phyloP scores from a whole-genome alignment of 2,797 vertebrate genomes.

The Antennarius maculatus region DNA sequence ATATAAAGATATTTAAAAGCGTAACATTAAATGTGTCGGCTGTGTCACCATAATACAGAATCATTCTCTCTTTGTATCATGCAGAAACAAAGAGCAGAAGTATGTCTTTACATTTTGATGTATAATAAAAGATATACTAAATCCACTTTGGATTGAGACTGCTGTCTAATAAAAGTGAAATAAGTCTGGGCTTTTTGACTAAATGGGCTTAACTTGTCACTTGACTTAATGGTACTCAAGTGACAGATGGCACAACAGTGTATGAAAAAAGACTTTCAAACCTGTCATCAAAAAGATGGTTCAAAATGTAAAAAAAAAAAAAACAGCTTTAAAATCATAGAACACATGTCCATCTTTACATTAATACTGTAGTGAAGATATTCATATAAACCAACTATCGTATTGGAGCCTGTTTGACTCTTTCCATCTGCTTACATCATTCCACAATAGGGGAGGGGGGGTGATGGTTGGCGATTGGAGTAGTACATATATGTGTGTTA shows the following conservation, averaged over 20 bases:
- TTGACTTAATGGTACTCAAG: no score
- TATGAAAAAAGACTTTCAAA: neutral
- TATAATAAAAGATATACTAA: neutral
- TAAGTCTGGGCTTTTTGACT: no score
- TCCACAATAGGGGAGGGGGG: constrained; percentile 20
- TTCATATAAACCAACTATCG: constrained; percentile 17
- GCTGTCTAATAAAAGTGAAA: no score
- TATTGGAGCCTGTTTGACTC: constrained; percentile 36
- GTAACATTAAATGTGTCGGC: neutral
- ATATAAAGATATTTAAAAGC: no score
- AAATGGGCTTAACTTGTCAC: no score
- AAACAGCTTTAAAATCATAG: neutral
- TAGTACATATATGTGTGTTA: constrained; percentile 37
- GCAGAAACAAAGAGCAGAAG: neutral
- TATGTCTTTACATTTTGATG: neutral
- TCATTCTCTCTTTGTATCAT: neutral
- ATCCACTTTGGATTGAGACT: no score
- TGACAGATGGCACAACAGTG: no score
- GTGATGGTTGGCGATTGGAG: constrained; percentile 29
- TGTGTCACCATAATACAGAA: constrained; percentile 4
- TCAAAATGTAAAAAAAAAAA: constrained; percentile 3
- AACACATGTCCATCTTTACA: neutral
- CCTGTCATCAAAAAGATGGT: no score
- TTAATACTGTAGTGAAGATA: constrained; percentile 17
- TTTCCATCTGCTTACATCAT: constrained; percentile 40